Conservation (phyloP, 1,140 invertebrate genomes). For the roundworm (Caenorhabditis elegans) region DNA sequence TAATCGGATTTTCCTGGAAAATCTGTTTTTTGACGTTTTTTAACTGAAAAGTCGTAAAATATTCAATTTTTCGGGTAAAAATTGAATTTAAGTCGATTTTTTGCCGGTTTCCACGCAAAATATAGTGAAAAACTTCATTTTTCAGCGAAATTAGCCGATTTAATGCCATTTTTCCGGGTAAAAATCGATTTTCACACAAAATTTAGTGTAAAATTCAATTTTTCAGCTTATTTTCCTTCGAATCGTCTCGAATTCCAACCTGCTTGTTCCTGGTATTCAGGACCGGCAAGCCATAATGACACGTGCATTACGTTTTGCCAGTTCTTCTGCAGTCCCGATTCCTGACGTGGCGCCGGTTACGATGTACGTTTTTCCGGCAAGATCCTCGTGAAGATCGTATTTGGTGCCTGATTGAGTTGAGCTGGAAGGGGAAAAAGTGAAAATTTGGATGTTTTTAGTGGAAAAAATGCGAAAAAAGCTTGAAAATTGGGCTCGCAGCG, state of each 20-base stretch:
- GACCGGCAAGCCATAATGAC: slow-evolving; percentile 65
- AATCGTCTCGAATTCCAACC: background rate
- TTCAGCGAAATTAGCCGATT: too few species aligned
- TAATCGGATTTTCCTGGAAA: background rate
- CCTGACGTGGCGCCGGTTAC: slow-evolving; percentile 64
- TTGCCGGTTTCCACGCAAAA: too few species aligned
- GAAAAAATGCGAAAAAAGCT: background rate
- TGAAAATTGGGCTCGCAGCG: too few species aligned
- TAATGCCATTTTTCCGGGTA: too few species aligned
- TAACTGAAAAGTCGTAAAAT: background rate
- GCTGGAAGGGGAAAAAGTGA: slow-evolving; percentile 35
- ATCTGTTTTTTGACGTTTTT: too few species aligned
- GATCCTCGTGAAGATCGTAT: slow-evolving; percentile 59
- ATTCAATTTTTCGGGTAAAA: background rate
- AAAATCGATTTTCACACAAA: too few species aligned
- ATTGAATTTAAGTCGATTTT: too few species aligned
- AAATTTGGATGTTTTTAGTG: background rate
- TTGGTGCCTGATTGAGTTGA: slow-evolving; percentile 52
- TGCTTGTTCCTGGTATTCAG: slow-evolving; percentile 62
- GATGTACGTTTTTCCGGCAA: slow-evolving; percentile 64
- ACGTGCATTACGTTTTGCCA: slow-evolving; percentile 61
- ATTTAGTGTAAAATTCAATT: too few species aligned
- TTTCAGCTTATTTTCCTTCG: background rate
- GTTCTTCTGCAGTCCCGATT: slow-evolving; percentile 60
- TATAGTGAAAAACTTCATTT: too few species aligned